These are phyloP conservation scores for Turnix velox DNA, from an alignment of 2,113 vertebrate genomes.

Conservation along the genomic window DNA sequence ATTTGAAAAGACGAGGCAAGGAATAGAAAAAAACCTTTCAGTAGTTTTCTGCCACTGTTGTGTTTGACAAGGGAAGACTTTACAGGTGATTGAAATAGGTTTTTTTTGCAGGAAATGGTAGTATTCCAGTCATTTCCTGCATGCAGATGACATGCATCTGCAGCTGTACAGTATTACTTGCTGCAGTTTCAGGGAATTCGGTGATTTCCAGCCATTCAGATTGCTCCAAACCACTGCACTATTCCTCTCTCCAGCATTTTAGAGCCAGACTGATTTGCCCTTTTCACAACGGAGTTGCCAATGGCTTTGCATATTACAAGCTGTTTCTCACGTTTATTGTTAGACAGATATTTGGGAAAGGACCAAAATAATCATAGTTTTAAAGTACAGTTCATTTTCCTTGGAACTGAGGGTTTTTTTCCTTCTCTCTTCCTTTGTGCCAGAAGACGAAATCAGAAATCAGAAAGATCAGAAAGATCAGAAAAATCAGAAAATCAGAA, in stretches of 20 bases:
- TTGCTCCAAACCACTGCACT: constrained; percentile 65
- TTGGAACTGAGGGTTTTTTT: constrained; percentile 26
- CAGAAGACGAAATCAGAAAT: too few species aligned
- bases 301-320: constrained; percentile 67
- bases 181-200: constrained; percentile 50
- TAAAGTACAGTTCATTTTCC: constrained; percentile 42
- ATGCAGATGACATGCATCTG: constrained; percentile 55
- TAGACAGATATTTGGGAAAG: constrained; percentile 68
- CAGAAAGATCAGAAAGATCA: too few species aligned
- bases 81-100: constrained; percentile 61
- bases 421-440: background rate
- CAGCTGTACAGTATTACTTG: constrained; percentile 35
- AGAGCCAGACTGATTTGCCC: constrained; percentile 59
- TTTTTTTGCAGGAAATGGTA: constrained; percentile 48
- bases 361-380: constrained; percentile 38
- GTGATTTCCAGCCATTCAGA: constrained; percentile 57
- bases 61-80: constrained; percentile 54
- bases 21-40: background rate
- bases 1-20: constrained; percentile 8
- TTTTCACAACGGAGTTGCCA: constrained; percentile 52
- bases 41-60: constrained; percentile 35
- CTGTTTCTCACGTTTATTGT: constrained; percentile 75
- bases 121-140: constrained; percentile 21
- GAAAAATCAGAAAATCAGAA: too few species aligned
- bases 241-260: constrained; percentile 44